These are phyloP conservation scores for Schlechtendalia chinensis DNA, from an alignment of 1,140 invertebrate species.

Conservation along the genomic window DNA sequence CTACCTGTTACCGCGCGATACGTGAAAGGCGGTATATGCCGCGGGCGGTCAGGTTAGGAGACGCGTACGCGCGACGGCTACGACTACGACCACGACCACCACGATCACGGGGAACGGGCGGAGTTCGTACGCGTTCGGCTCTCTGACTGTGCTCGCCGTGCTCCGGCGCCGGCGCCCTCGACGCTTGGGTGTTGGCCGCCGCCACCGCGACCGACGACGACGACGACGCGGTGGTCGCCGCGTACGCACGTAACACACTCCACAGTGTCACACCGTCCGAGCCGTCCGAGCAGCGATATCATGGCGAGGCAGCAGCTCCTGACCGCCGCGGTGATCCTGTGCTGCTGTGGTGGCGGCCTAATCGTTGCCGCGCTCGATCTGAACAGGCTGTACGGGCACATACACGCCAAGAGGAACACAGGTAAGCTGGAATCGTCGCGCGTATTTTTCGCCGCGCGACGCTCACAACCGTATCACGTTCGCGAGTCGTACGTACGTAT, in stretches of 20 bases:
- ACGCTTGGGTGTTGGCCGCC: conserved; percentile 36
- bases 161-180: conserved; percentile 20
- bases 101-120: no score
- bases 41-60: no score
- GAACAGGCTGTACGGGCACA: conserved; percentile 34
- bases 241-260: conserved; percentile 17
- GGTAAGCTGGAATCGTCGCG: no score
- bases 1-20: no score
- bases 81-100: no score
- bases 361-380: conserved; percentile 36
- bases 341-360: conserved; percentile 29
- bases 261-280: conserved; percentile 38
- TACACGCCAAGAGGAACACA: conserved; percentile 37
- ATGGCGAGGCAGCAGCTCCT: conserved; percentile 46
- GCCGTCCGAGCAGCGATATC: conserved; percentile 27
- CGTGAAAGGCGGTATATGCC: no score
- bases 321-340: conserved; percentile 46
- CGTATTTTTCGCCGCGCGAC: no score
- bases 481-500: no score
- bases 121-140: no score
- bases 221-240: background rate
- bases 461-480: background rate
- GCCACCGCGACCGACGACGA: background rate
- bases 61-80: no score
- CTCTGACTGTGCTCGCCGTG: conserved; percentile 4